phyloP scores from a whole-genome alignment of 2,797 vertebrate species.

The Urophycis tenuis region DNA sequence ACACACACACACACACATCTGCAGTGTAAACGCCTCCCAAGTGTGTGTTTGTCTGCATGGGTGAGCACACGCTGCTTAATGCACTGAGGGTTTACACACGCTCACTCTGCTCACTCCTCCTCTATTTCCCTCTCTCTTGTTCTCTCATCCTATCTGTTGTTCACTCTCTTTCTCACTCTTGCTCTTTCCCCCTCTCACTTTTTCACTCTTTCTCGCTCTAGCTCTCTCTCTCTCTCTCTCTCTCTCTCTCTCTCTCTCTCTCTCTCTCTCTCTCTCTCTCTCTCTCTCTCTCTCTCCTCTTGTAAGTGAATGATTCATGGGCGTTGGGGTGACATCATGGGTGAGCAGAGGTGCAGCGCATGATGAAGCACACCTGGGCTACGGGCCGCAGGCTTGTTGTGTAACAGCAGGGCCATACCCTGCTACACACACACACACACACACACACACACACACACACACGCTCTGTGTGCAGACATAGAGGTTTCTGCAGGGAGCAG shows the following conservation, averaged over 20 bases:
- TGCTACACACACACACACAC: slow-evolving; percentile 40
- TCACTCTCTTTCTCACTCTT: not conserved
- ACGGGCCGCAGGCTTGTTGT: slow-evolving; percentile 37
- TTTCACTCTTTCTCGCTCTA: not conserved
- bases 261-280: not conserved
- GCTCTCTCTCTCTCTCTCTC: not conserved
- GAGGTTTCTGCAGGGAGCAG: slow-evolving; percentile 8
- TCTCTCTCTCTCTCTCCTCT: slow-evolving; percentile 21
- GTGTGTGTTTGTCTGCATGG: slow-evolving; percentile 15
- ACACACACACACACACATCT: slow-evolving; percentile 17
- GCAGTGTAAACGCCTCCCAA: not conserved
- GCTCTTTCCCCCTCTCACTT: not conserved
- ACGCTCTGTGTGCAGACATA: not conserved
- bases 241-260: not conserved
- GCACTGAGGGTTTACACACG: no score
- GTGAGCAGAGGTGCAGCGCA: slow-evolving; percentile 38
- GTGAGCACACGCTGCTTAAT: slow-evolving; percentile 17
- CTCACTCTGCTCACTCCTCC: no score
- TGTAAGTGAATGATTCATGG: slow-evolving; percentile 57
- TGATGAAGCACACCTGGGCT: slow-evolving; percentile 58
- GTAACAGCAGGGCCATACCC: slow-evolving; percentile 28
- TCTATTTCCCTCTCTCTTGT: not conserved
- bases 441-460: slow-evolving; percentile 29
- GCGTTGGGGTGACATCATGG: slow-evolving; percentile 37
- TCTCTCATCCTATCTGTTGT: not conserved